Base-by-base conservation (phyloP, 2,113 vertebrate genomes). In the Takifugu flavidus region DNA sequence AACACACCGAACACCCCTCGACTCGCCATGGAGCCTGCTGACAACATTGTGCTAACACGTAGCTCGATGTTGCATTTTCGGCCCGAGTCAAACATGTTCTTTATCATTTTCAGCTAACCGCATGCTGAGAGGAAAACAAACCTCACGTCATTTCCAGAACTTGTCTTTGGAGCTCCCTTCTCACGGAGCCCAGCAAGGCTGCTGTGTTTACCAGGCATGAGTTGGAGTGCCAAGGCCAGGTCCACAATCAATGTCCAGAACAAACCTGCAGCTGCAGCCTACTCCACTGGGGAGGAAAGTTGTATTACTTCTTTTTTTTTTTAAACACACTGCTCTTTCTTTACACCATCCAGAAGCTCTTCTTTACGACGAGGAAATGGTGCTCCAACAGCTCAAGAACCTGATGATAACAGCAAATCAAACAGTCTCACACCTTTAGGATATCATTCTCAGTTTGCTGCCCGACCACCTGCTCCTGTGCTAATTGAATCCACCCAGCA, bases 381-480 rank as follows among this genome's bases (percentile, higher is more conserved):
- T 27, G 58, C 25, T 27, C 25, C 20, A 27, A 57, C 1, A 15
- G 59, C 15, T 42, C 28, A 42, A 63, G 4, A 54, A 31, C 59
- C 79, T 68, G 72, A 77, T 75, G 67, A 74, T 75, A 65, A 67
- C 53, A 55, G 69, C 25, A 53, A 60, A 66, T 71, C 70, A 79
- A 72, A 66, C 51, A 49, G 45, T 29, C 26, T 25, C 61, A 68
- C 63, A 77, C 61, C 53, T 71, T 54, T 44, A 66, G 65, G 61
- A 72, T 66, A 71, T 80, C 70, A 86, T 86, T 86, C 72, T 67
- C 82, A 77, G 57, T 56, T 76, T 71, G 44, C 60, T 61, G 14
- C 67, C 62, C 26, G 72, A 59, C 72, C 86, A 86, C 80, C 86
- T 87, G 87, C 82, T 87, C 76, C 68, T 62, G 45, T 20, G 49